phyloP scores from a whole-genome alignment of 1,140 invertebrate species.

The Ylistrum balloti region DNA sequence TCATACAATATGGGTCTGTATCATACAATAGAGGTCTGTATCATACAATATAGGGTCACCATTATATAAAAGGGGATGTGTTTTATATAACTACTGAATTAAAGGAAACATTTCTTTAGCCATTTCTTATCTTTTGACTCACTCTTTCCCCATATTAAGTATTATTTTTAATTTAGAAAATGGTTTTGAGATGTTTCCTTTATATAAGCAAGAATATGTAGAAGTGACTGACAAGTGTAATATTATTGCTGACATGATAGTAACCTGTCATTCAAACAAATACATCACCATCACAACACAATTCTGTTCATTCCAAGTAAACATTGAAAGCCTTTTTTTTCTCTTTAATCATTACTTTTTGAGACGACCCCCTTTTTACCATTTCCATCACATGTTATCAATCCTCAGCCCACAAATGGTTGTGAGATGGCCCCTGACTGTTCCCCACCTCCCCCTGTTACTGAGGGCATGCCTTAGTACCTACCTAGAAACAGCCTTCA shows the following conservation, averaged over 20 bases:
- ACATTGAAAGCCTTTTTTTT: neutral
- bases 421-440: neutral
- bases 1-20: no score
- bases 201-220: neutral
- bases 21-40: no score
- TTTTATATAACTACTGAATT: no score
- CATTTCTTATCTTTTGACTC: no score
- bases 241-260: neutral
- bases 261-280: neutral
- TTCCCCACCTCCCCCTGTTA: neutral
- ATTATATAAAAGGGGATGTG: no score
- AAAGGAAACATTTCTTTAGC: no score
- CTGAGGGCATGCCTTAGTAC: neutral
- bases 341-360: neutral
- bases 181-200: neutral
- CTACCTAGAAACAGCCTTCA: constrained; percentile 32
- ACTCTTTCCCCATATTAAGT: no score
- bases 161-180: no score
- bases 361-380: neutral
- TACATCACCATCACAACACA: neutral
- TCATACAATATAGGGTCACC: no score
- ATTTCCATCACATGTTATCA: neutral
- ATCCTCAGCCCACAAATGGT: neutral
- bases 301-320: neutral
- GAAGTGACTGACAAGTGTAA: neutral